Conservation (phyloP, 2,888 invertebrate genomes). For the Agriopis aurantiaria region DNA sequence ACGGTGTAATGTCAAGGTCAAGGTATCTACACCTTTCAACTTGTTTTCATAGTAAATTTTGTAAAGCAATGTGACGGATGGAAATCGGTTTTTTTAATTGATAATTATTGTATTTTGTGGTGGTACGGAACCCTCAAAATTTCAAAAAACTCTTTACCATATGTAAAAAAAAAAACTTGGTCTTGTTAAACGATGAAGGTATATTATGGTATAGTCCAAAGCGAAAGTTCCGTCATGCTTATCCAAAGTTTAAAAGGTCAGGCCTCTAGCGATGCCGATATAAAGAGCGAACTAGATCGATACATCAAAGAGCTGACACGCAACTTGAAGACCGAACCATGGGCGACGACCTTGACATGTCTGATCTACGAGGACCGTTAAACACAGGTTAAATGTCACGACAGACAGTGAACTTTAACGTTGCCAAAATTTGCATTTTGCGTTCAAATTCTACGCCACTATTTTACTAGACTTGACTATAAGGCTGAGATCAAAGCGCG, state of each 20-base stretch:
- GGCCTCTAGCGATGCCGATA: slow-evolving; percentile 28
- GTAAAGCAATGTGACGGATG: neutral
- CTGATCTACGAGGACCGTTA: slow-evolving; percentile 29
- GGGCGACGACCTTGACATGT: slow-evolving; percentile 39
- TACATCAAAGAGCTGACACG: slow-evolving; percentile 45
- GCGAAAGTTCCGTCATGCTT: neutral
- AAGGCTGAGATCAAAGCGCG: no score
- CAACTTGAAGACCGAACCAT: slow-evolving; percentile 41
- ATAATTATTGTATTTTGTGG: no score
- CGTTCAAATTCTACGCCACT: neutral
- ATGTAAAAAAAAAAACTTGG: no score
- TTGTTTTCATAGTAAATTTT: neutral
- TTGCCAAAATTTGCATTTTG: slow-evolving; percentile 17
- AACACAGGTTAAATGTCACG: slow-evolving; percentile 33
- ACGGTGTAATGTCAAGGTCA: slow-evolving; percentile 13
- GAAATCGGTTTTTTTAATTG: no score
- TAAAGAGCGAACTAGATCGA: slow-evolving; percentile 42
- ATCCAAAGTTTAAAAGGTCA: slow-evolving; percentile 26
- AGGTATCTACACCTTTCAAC: slow-evolving; percentile 3
- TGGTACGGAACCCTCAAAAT: no score
- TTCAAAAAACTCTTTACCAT: no score
- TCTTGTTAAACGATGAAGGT: no score
- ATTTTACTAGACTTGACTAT: neutral
- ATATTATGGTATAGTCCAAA: no score
- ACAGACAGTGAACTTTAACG: slow-evolving; percentile 14